Conservation (phyloP, 2,797 vertebrate species). For the Silurus aristotelis region DNA sequence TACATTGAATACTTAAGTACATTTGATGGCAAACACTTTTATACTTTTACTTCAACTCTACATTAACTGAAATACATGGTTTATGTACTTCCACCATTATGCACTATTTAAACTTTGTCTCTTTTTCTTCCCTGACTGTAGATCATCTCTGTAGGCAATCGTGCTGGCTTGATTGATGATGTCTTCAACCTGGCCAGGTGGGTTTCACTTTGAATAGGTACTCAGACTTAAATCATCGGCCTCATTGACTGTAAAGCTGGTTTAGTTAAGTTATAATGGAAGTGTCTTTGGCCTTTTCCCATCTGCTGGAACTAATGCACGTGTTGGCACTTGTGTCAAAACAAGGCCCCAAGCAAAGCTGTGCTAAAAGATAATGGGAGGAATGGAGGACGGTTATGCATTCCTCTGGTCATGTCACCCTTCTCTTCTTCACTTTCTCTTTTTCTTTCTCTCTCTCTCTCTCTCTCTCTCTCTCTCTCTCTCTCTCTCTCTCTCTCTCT, state of each 20-base stretch:
- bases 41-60: too few relatives aligned
- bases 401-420: constrained; percentile 4
- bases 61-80: too few relatives aligned
- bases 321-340: constrained; percentile 15
- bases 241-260: neutral
- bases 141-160: constrained; percentile 95
- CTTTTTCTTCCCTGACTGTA: constrained; percentile 56
- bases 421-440: neutral
- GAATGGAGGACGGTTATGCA: neutral
- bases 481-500: neutral
- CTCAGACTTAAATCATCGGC: neutral
- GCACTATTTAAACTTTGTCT: neutral
- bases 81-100: too few relatives aligned
- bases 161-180: constrained; percentile 93
- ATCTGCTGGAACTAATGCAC: neutral
- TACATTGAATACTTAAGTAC: too few relatives aligned
- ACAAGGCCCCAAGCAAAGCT: constrained; percentile 31
- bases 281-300: neutral
- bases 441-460: neutral
- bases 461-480: neutral
- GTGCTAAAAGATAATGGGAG: constrained; percentile 27
- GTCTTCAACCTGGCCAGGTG: constrained; percentile 97
- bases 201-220: constrained; percentile 56
- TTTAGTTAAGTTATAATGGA: constrained; percentile 5
- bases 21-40: too few relatives aligned